These are phyloP conservation scores for Protomyctophum bolini DNA, from an alignment of 2,113 vertebrate genomes.

Conservation along the genomic window DNA sequence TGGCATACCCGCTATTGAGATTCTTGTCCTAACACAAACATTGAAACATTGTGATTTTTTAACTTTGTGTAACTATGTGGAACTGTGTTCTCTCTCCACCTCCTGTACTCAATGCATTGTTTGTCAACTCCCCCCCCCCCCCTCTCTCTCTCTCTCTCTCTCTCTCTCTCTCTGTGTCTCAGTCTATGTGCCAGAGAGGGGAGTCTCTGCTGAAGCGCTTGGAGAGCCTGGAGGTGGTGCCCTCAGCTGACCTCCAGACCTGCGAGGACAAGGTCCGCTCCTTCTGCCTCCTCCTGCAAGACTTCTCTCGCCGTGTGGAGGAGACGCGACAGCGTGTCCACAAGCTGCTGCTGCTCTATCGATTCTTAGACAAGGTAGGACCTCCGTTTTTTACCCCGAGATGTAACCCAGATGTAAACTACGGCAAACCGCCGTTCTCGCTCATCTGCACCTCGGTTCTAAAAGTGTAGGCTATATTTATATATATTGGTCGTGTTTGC, in stretches of 20 bases:
- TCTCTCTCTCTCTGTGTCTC: not conserved
- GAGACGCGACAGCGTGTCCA: constrained; percentile 71
- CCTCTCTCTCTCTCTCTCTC: not conserved
- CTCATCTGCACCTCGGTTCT: too few species aligned
- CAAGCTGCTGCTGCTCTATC: constrained; percentile 76
- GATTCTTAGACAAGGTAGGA: constrained; percentile 83
- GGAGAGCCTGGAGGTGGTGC: constrained; percentile 75
- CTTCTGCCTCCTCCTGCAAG: constrained; percentile 69
- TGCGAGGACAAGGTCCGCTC: constrained; percentile 70
- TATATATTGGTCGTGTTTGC: too few species aligned
- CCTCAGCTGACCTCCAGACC: constrained; percentile 67
- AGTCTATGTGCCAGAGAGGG: constrained; percentile 80
- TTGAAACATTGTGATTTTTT: too few species aligned
- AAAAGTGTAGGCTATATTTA: too few species aligned
- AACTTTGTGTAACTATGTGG: too few species aligned
- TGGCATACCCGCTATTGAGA: too few species aligned
- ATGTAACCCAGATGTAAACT: not conserved
- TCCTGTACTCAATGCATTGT: too few species aligned
- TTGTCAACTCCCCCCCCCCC: too few species aligned
- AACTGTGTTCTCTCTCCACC: not conserved
- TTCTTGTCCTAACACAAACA: too few species aligned
- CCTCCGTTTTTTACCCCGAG: not conserved
- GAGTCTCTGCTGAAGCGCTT: constrained; percentile 76
- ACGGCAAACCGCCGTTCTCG: too few species aligned
- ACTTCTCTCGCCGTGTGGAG: constrained; percentile 78